Base-by-base conservation (phyloP, 1,140 invertebrate species). In the Trichonephila clavata region DNA sequence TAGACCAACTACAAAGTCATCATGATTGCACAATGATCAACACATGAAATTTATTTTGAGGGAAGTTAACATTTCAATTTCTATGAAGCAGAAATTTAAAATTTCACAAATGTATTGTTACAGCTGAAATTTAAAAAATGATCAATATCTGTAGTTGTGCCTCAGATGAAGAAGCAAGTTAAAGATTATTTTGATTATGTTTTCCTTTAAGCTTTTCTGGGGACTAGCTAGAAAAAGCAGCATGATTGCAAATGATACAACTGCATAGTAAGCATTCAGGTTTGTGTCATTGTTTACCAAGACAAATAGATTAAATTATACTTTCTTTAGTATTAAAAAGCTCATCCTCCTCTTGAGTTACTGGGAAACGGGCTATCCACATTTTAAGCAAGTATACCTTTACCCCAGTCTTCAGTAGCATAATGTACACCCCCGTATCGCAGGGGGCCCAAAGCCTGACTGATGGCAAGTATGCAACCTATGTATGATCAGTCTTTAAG, bases 121-220 rank as follows among this genome's bases (percentile, higher is more conserved):
- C 71, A 77, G 71, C 71, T 77, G 71, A 77, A 77, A 77, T 77
- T 32, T 21, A 32, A 77, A 77, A 50, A 77, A 77, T 77, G 32
- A 77, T 77, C 14, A 77, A 77, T 14, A 77, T 77, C 16, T 77
- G 14, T 24, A 77, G 18, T 77, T 24, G 57, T 57, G 21, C 83
- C 83, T 84, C 83, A 59, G 1, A 84, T 27, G 32, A 84, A 50
- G 83, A 84, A 59, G 57, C n/a, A 59, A 84, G 57, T 84, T 60
- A 57, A 84, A 84, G 63, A 63, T 87, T 20, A 43, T 81, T 90
- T 90, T 90, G 89, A 90, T 90, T 90, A 80, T 80, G 77, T 81
- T 80, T 80, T 39, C 68, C 86, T 63, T 50, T 43, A 88, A 88
- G 61, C 68, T 68, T 86, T 59, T 63, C 86, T 99, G 99, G 68